Base-by-base conservation (phyloP, 2,888 invertebrate genomes). In the Ochlodes sylvanus region DNA sequence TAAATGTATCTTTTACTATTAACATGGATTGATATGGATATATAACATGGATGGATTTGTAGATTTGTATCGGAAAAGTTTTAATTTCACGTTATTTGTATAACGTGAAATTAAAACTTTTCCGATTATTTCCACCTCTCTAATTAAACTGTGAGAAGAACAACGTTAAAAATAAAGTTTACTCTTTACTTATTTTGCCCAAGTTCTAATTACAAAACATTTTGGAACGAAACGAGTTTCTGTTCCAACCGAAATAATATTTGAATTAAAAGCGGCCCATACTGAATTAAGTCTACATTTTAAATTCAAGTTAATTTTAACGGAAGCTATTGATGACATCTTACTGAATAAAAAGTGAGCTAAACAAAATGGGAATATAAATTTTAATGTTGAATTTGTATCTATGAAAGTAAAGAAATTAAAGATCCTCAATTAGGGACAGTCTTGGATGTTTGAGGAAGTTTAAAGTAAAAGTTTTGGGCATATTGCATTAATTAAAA, bases 341-440 rank as follows among this genome's bases (percentile, higher is more conserved):
- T 32, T 9, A 34, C 34, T 34, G 34, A 34, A 34, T 5, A 38
- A 12, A 38, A 38, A 38, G 12, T 12, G 1, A 38, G 38, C 38
- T 38, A 9, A 38, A 10, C 12, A 38, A 38, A 38, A 1, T 38
- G 12, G 10, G 10, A 38, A 10, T 38, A 38, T 12, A 10, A 38
- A 10, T 38, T 38, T 38, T 3, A 38, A 2, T 38, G 38, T 38
- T 38, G n/a, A 0, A 42, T 42, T 42, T n/a, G 42, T 42, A n/a
- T 42, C 42, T n/a, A n/a, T 42, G 5, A 42, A 42, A 42, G 6
- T 5, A 42, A 42, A 42, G n/a, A 42, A 42, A 38, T 38, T 42
- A 42, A 42, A 42, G 42, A 42, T 42, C 42, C 42, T 12, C 42
- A 42, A 42, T 42, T 42, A 42, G n/a, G n/a, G n/a, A n/a, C n/a